These are phyloP conservation scores for Melikaiella ostensackeni DNA, from an alignment of 2,888 invertebrate species.

Conservation along the genomic window DNA sequence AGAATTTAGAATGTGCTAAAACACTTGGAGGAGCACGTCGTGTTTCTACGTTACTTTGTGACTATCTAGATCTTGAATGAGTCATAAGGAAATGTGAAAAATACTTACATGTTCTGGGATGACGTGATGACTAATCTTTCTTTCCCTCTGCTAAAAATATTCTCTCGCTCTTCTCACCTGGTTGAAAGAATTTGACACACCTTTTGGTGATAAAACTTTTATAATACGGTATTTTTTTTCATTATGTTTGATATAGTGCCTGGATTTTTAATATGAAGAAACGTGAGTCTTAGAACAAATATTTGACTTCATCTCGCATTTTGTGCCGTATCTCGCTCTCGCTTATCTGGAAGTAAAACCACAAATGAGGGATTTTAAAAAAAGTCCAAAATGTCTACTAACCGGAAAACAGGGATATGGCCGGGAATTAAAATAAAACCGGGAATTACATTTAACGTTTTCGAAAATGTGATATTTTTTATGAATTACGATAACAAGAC, in stretches of 20 bases:
- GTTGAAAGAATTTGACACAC: neutral
- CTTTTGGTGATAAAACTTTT: neutral
- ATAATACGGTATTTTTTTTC: neutral
- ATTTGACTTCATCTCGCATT: neutral
- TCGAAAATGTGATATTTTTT: too few relatives aligned
- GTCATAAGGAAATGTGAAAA: constrained; percentile 37
- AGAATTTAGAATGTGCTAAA: neutral
- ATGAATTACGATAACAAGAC: too few relatives aligned
- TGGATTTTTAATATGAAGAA: neutral
- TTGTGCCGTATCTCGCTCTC: neutral
- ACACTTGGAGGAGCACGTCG: neutral
- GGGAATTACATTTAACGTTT: too few relatives aligned
- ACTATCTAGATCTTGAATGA: constrained; percentile 23
- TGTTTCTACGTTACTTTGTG: neutral
- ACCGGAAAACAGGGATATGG: too few relatives aligned
- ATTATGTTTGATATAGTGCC: neutral
- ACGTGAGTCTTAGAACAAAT: neutral
- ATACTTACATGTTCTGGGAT: neutral
- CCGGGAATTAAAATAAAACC: too few relatives aligned
- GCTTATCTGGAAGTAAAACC: neutral
- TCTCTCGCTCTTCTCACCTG: neutral
- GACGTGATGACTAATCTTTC: constrained; percentile 10
- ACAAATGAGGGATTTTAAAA: too few relatives aligned
- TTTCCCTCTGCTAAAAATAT: neutral
- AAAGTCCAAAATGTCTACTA: too few relatives aligned